Base-by-base conservation (phyloP, 1,140 invertebrate genomes). In the Drosophila asahinai region DNA sequence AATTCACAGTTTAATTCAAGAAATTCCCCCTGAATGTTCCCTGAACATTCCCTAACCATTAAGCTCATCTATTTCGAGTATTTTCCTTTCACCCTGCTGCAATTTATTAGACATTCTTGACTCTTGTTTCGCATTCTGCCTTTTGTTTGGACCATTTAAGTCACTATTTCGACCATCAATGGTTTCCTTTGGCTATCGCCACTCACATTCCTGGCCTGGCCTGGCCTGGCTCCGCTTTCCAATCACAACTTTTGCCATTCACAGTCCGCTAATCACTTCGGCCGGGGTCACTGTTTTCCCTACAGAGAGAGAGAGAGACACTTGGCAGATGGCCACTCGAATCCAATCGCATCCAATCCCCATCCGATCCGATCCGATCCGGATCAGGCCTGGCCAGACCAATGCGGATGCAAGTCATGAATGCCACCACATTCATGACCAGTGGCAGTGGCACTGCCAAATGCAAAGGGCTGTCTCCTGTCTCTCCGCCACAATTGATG, bases 351-450 rank as follows among this genome's bases (percentile, higher is more conserved):
- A 15, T 62, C 27, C 38, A 65, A n/a, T 43, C 14, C 15, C 17
- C 30, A 36, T 36, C 33, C 33, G 55, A 27, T 25, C n/a, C n/a
- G n/a, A n/a, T n/a, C 7, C 30, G 38, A 33, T 25, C 30, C n/a
- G 5, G 49, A 30, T 2, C 27, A 17, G 49, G n/a, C 51, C 51
- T 0, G n/a, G 14, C 42, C n/a, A 8, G 52, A 17, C 52, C 64
- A 66, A 73, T 73, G 71, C 71, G 71, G 71, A 73, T 74, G 71
- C 71, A 73, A 74, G 71, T 74, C 54, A 74, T 74, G 71, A 74
- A 74, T 74, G 47, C 47, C 71, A 38, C 27, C 68, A 73, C 71
- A 74, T 74, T 74, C 71, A 74, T 73, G 54, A 72, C 70, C 70
- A 73, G 70, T 74, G 68, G 70, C 70, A 59, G 38, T 58, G 52